Base-by-base conservation (phyloP, 1,140 invertebrate genomes). In the Psix sp. region DNA sequence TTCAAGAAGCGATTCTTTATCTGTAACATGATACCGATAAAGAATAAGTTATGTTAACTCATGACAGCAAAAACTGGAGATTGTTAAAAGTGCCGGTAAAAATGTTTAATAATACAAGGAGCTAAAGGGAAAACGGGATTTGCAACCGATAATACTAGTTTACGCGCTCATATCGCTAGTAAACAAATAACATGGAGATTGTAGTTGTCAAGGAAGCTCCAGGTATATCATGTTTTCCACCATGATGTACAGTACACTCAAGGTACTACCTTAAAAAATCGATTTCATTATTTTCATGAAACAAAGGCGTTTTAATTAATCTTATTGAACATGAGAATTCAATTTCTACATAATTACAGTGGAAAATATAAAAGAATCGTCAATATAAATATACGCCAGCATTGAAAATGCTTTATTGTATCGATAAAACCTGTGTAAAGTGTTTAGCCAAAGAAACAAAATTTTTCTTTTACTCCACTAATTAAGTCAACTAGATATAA, bases 171-270 rank as follows among this genome's bases (percentile, higher is more conserved):
- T 42, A 36, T 62, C 16, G 9, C 24, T 9, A 14, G 5, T 14
- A 21, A 63, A 72, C 67, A 72, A 72, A 72, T 71, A 65, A 59
- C 35, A 31, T 45, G 15, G 46, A 60, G 60, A 73, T 66, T 65
- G 51, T 24, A 36, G 31, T 54, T 54, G 52, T 73, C 70, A 54
- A 42, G 45, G 54, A 59, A 59, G 42, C 46, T 29, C 33, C 40
- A 33, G 49, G 21, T 51, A 56, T 36, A 16, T 16, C 43, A 20
- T 62, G 51, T 62, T 62, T 62, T 56, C 56, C 35, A 14, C 13
- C 49, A 46, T 43, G 43, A 59, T 45, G 14, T 43, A 56, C 17
- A 49, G 48, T 45, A 51, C 33, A 24, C 21, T 18, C 40, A n/a
- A 5, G 18, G 49, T 49, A 60, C 52, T 68, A 59, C 33, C n/a